phyloP scores from a whole-genome alignment of 2,113 vertebrate genomes.

The Machaerirhynchus nigripectus region DNA sequence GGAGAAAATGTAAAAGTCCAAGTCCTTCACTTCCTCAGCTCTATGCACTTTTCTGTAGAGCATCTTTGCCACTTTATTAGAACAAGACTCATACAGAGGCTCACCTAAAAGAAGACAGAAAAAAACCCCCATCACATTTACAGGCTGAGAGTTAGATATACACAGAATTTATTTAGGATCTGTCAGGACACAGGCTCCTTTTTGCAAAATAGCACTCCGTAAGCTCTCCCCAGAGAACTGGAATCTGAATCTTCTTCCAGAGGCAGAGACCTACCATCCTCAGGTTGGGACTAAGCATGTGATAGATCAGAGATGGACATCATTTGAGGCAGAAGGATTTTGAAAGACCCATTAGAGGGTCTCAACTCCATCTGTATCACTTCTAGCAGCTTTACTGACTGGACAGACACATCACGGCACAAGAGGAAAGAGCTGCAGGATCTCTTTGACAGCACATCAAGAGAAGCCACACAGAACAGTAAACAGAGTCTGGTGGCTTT shows the following conservation, averaged over 20 bases:
- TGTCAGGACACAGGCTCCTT: background rate
- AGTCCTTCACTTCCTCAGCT: slow-evolving; percentile 70
- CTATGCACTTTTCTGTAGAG: slow-evolving; percentile 79
- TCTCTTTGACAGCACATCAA: background rate
- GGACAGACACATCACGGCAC: background rate
- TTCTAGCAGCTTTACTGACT: background rate
- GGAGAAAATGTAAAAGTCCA: slow-evolving; percentile 91
- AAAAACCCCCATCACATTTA: background rate
- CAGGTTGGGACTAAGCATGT: background rate
- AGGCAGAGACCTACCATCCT: background rate
- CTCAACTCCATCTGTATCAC: background rate
- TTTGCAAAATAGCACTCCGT: background rate
- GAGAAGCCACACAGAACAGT: background rate
- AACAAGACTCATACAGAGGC: slow-evolving; percentile 80
- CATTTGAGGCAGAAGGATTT: background rate
- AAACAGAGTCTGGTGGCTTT: background rate
- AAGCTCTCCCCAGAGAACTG: background rate
- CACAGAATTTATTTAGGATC: background rate
- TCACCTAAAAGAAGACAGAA: slow-evolving; percentile 63
- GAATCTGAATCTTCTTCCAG: background rate
- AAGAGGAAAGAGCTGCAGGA: background rate
- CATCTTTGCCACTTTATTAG: slow-evolving; percentile 79
- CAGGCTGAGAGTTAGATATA: background rate
- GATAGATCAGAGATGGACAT: background rate
- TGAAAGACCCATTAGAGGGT: background rate